These are phyloP conservation scores for Typhlichthys subterraneus DNA, from an alignment of 2,797 vertebrate genomes.

Conservation along the genomic window DNA sequence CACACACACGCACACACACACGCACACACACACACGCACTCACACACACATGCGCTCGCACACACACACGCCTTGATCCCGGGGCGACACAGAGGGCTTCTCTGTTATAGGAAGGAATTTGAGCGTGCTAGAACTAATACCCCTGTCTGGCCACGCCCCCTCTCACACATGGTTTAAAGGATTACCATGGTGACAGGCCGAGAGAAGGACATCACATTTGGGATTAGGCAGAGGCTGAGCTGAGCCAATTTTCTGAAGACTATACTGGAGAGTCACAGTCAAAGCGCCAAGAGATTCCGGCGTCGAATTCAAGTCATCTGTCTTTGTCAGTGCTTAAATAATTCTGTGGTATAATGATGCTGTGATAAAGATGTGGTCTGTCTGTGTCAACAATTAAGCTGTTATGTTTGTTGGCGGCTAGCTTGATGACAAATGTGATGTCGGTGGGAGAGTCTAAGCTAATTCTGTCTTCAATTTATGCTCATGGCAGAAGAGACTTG, in stretches of 20 bases:
- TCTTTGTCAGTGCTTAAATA: slow-evolving; percentile 17
- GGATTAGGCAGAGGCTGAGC: not conserved
- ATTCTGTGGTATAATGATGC: not conserved
- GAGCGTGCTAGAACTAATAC: not conserved
- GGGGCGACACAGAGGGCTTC: slow-evolving; percentile 4
- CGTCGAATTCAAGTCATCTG: not conserved
- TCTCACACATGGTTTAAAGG: slow-evolving; percentile 1
- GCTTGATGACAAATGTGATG: slow-evolving; percentile 30
- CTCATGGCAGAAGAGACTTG: slow-evolving; percentile 31
- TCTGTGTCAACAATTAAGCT: slow-evolving; percentile 24
- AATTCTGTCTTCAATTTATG: slow-evolving; percentile 48
- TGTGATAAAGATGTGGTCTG: slow-evolving; percentile 1
- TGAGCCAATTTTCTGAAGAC: too few relatives aligned
- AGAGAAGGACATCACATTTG: slow-evolving; percentile 24
- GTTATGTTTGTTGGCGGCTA: slow-evolving; percentile 16
- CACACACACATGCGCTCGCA: not conserved
- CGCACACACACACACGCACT: slow-evolving; percentile 16
- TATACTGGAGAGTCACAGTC: too few relatives aligned
- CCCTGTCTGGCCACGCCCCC: slow-evolving; percentile 16
- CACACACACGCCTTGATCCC: slow-evolving; percentile 3
- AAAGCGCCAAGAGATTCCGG: too few relatives aligned
- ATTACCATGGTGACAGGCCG: not conserved
- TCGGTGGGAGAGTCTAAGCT: slow-evolving; percentile 35
- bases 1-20: not conserved
- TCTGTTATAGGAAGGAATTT: slow-evolving; percentile 13